Conservation (phyloP, 2,797 vertebrate species). For the Enteromius anoplus region DNA sequence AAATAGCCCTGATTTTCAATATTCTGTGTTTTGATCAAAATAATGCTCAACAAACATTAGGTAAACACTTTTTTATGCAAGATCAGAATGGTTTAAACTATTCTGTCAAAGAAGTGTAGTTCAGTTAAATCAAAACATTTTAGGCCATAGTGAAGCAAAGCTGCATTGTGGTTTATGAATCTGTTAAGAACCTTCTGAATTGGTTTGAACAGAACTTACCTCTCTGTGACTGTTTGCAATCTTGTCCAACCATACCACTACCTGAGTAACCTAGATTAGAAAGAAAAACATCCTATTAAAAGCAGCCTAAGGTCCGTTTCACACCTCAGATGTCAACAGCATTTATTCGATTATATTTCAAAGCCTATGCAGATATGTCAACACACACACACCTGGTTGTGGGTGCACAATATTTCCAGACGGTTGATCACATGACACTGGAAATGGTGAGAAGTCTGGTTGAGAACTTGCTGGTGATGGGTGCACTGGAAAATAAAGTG, state of each 20-base stretch:
- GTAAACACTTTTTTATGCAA: not conserved
- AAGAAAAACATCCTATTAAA: constrained; percentile 2
- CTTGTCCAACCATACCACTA: constrained; percentile 28
- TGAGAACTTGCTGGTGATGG: constrained; percentile 4
- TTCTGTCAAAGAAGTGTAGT: not conserved
- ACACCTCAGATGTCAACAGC: not conserved
- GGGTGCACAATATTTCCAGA: constrained; percentile 11
- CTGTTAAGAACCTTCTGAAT: not conserved
- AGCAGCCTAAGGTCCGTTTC: not conserved
- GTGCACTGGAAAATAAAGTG: constrained; percentile 22
- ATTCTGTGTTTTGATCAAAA: not conserved
- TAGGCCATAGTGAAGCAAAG: not conserved
- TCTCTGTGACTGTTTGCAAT: constrained; percentile 21
- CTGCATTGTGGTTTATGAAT: not conserved
- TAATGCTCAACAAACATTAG: not conserved
- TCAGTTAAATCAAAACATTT: not conserved
- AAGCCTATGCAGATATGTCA: not conserved
- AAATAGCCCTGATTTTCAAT: not conserved
- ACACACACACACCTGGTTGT: constrained; percentile 24
- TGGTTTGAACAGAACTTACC: constrained; percentile 11
- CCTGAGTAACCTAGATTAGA: constrained; percentile 7
- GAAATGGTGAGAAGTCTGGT: constrained; percentile 5
- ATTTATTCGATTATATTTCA: not conserved
- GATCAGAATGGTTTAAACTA: not conserved
- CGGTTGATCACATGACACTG: constrained; percentile 25